A percentile compares a stretch with the other conserved stretches of the same genome.
Conservation (phyloP, 2,797 vertebrate genomes). For the Coendou prehensilis region DNA sequence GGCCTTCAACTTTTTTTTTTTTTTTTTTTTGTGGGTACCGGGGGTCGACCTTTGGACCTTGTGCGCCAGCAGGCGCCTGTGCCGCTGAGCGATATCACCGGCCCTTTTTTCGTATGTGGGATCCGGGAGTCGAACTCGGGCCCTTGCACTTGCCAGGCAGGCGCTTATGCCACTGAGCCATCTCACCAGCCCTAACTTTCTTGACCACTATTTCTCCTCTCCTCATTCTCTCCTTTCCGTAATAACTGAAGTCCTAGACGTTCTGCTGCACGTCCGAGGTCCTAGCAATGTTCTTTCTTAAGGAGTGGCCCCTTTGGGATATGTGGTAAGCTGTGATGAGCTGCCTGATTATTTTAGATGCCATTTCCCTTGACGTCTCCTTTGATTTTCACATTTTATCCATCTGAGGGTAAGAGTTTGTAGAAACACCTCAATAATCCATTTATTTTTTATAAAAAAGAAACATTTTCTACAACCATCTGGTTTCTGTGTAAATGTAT, state of each 20-base stretch:
- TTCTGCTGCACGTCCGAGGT: not conserved
- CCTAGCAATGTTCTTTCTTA: not conserved
- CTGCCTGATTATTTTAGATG: conserved; percentile 62
- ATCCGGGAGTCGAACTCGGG: too few species aligned
- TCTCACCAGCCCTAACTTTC: conserved; percentile 9
- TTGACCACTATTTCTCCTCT: conserved; percentile 67
- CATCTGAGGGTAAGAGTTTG: conserved; percentile 71
- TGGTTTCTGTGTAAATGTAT: conserved; percentile 89
- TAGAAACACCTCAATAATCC: conserved; percentile 83
- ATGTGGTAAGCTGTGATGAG: not conserved
- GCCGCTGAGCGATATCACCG: too few species aligned
- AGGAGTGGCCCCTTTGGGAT: not conserved
- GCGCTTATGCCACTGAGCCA: too few species aligned
- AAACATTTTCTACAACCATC: conserved; percentile 86
- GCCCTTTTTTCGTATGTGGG: too few species aligned
- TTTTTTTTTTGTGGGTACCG: too few species aligned
- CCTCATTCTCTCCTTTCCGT: not conserved
- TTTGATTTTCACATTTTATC: conserved; percentile 81
- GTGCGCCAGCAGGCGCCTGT: too few species aligned
- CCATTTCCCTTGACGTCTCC: conserved; percentile 64
- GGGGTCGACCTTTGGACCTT: too few species aligned
- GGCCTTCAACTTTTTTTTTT: conserved; percentile 78
- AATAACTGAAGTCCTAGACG: not conserved
- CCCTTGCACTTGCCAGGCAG: too few species aligned
- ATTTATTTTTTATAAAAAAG: conserved; percentile 74